Base-by-base conservation (phyloP, 2,113 vertebrate genomes). In the Pteronura brasiliensis region DNA sequence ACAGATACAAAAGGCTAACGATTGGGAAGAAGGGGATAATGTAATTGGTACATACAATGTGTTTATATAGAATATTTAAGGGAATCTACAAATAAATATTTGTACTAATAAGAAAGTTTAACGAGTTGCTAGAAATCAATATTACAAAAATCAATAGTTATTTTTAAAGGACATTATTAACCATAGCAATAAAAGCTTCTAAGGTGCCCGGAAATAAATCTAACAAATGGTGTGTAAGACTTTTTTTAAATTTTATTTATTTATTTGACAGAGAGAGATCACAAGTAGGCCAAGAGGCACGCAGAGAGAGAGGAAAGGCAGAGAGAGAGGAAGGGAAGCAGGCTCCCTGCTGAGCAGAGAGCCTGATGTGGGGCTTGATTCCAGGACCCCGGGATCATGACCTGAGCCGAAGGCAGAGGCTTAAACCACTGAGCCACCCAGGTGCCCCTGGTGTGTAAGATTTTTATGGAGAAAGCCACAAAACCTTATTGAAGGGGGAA, bases 101-200 rank as follows among this genome's bases (percentile, higher is more conserved):
- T 88, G 44, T 76, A 65, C 80, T 96, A 92, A 77, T 95, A 84
- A 90, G 86, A 91, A 97, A 97, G 84, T 92, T 88, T 84, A 92
- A 84, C 31, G 83, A 81, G 42, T 80, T 84, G 80, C 76, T 86
- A 92, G 85, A 94, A 96, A 97, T 97, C 97, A 97, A 97, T 97
- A 90, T 17, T 36, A 87, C 57, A 91, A 92, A 97, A 97, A 96
- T 98, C 94, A 96, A 96, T 96, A 96, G 93, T 84, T 95, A 92
- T 97, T 96, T 87, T 96, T 97, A 93, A 97, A 96, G 90, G 61
- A 80, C 63, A 77, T 97, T 92, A 95, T 95, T 94, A 97, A 97
- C 34, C 31, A 55, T 0, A 23, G 76, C 69, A 59, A 83, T 95
- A 96, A 98, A 98, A 97, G 80, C 49, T 93, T 92, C 96, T 94